Evolutionary conservation across 2,888 invertebrate species (phyloP).

Genomic region (Aelia acuminata): DNA sequence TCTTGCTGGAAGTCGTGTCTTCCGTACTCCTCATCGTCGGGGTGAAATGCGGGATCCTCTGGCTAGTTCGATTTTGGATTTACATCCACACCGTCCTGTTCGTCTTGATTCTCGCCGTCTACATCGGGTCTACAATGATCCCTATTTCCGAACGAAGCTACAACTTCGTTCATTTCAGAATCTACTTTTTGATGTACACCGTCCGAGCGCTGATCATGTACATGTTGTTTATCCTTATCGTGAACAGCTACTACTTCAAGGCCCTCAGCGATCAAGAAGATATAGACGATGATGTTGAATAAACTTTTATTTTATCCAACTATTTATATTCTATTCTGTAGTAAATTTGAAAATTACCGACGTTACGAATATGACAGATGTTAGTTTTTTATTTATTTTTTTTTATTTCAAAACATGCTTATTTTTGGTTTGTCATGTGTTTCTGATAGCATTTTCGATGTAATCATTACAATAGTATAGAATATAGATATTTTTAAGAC

Average conservation of each 20-base stretch:
- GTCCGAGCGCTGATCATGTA: background rate
- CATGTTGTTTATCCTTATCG: background rate
- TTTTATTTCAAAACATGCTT: background rate
- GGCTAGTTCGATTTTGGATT: background rate
- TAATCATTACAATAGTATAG: background rate
- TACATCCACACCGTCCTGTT: background rate
- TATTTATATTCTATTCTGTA: background rate
- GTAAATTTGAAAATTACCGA: background rate
- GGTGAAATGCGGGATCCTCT: background rate
- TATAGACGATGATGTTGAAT: background rate
- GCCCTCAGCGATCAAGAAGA: background rate
- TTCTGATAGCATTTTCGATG: background rate
- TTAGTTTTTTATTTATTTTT: background rate
- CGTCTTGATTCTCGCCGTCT: background rate
- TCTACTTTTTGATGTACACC: background rate
- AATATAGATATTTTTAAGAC: no score
- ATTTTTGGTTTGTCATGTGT: background rate
- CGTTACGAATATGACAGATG: background rate
- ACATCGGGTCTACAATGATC: background rate
- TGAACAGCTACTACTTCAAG: conserved; percentile 2
- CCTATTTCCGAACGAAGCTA: background rate
- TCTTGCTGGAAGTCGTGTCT: background rate
- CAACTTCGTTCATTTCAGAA: background rate
- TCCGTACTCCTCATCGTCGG: background rate
- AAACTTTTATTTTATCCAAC: background rate